Conservation (phyloP, 2,797 vertebrate species). For the Acanthornis magna region DNA sequence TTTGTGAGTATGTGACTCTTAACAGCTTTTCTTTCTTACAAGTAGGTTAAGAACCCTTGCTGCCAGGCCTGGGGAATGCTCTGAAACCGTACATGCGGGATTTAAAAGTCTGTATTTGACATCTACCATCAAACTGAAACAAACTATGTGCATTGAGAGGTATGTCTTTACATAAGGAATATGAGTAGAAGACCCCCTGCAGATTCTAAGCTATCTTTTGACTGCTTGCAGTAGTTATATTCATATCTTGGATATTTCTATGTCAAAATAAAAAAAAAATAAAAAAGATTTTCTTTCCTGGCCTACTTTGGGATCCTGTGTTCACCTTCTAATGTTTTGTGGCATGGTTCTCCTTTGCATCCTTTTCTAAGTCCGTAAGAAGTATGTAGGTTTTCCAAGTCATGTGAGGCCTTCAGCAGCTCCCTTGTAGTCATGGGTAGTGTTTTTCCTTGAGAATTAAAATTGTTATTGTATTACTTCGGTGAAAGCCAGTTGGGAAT, state of each 20-base stretch:
- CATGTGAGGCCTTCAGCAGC: neutral
- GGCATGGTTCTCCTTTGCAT: neutral
- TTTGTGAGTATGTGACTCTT: neutral
- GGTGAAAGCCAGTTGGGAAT: neutral
- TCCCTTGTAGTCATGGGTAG: neutral
- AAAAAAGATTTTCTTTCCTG: neutral
- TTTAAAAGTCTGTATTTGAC: neutral
- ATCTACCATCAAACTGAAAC: neutral
- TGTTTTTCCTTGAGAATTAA: neutral
- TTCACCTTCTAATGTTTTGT: neutral
- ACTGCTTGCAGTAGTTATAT: neutral
- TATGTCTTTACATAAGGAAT: neutral
- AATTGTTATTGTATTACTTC: neutral
- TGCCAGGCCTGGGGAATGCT: neutral
- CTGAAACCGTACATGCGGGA: neutral
- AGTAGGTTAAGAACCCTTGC: neutral
- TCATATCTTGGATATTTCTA: neutral
- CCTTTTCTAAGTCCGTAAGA: neutral
- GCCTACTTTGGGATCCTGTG: neutral
- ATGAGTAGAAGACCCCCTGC: neutral
- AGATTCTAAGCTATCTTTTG: neutral
- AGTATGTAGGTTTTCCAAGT: neutral
- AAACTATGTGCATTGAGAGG: slow-evolving; percentile 47
- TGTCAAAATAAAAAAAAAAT: no score
- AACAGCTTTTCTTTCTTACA: neutral